Conservation (phyloP, 2,888 invertebrate species). For the Heteropelma amictum region DNA sequence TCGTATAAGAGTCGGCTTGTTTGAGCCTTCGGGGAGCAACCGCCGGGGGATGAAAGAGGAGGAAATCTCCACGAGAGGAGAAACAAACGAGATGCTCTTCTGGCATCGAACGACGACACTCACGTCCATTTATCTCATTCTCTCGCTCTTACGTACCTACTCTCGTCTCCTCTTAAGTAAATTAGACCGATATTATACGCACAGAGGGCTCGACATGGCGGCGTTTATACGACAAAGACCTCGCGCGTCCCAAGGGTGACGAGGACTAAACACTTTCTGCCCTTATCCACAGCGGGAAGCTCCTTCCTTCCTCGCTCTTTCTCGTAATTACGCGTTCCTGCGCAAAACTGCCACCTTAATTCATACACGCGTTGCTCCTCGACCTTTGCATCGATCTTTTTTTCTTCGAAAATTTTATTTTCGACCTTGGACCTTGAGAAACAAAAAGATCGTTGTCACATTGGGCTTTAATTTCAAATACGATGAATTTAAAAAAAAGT, state of each 20-base stretch:
- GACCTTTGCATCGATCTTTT: no score
- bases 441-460: no score
- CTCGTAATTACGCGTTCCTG: background rate
- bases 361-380: background rate
- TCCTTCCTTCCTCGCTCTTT: background rate
- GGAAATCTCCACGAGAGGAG: slow-evolving; percentile 46
- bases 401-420: no score
- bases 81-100: slow-evolving; percentile 40
- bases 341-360: slow-evolving; percentile 1
- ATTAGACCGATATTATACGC: slow-evolving; percentile 63
- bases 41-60: slow-evolving; percentile 46
- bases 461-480: no score
- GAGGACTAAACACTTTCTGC: slow-evolving; percentile 32
- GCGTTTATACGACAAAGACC: no score
- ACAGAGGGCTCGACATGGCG: slow-evolving; percentile 23
- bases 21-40: slow-evolving; percentile 58
- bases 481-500: no score
- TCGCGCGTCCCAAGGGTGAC: slow-evolving; percentile 44
- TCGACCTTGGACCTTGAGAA: no score
- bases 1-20: slow-evolving; percentile 39
- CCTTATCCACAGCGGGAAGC: slow-evolving; percentile 9
- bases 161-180: slow-evolving; percentile 67
- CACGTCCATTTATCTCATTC: slow-evolving; percentile 20
- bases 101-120: slow-evolving; percentile 55
- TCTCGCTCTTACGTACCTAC: slow-evolving; percentile 61